phyloP scores from a whole-genome alignment of 2,113 vertebrate species.

The Aptenodytes patagonicus region DNA sequence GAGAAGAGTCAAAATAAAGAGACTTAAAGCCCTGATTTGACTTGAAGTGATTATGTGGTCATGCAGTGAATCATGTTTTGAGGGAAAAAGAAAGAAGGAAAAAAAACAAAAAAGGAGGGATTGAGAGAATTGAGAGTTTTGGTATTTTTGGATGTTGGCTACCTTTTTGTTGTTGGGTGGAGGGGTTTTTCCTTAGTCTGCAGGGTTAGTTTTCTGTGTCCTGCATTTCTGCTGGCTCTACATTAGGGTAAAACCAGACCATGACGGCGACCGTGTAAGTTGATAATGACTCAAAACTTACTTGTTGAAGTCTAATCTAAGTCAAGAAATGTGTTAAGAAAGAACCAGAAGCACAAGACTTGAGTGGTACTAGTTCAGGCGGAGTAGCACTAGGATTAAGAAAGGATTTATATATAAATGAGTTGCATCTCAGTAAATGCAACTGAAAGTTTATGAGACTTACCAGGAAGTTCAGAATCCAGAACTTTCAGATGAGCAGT shows the following conservation, averaged over 20 bases:
- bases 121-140: not conserved
- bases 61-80: not conserved
- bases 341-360: not conserved
- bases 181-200: not conserved
- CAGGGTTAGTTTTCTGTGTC: not conserved
- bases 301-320: not conserved
- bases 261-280: not conserved
- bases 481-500: not conserved
- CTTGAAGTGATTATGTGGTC: not conserved
- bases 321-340: not conserved
- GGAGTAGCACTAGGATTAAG: not conserved
- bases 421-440: not conserved
- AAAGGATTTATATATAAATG: not conserved
- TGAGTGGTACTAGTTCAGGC: not conserved
- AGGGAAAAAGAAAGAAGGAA: not conserved
- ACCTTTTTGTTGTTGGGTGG: not conserved
- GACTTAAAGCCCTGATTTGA: not conserved
- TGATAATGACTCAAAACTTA: not conserved
- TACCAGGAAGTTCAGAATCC: not conserved
- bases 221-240: not conserved
- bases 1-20: not conserved
- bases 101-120: not conserved
- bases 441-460: not conserved
- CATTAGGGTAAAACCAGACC: not conserved
- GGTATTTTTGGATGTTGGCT: not conserved